Evolutionary conservation across 2,888 invertebrate species (phyloP).

Genomic region (Eristalis arbustorum): DNA sequence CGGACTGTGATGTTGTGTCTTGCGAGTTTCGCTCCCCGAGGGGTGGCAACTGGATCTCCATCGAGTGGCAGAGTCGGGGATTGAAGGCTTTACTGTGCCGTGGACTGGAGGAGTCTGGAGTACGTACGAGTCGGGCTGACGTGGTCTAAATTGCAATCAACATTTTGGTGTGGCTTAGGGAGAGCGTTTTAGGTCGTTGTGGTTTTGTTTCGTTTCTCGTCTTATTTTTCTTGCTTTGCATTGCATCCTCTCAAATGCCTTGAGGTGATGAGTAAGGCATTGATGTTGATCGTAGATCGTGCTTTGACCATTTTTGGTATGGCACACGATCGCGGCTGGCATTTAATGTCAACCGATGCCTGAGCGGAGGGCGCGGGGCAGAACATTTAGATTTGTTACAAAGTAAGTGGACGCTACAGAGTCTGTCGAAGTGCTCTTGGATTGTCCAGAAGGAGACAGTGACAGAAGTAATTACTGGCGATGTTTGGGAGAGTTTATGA

Average conservation of each 20-base stretch:
- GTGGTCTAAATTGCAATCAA: slow-evolving; percentile 49
- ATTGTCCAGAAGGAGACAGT: neutral
- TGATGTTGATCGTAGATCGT: slow-evolving; percentile 57
- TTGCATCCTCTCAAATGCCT: neutral
- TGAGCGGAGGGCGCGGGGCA: neutral
- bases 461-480: neutral
- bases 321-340: slow-evolving; percentile 49
- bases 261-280: slow-evolving; percentile 50
- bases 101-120: neutral
- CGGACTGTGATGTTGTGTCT: slow-evolving; percentile 27
- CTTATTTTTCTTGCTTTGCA: neutral
- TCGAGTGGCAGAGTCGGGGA: slow-evolving; percentile 14
- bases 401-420: neutral
- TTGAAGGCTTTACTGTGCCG: neutral
- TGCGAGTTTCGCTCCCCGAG: slow-evolving; percentile 44
- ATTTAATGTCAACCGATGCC: slow-evolving; percentile 12
- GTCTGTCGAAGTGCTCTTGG: neutral
- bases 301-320: slow-evolving; percentile 58
- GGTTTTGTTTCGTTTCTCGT: neutral
- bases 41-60: neutral
- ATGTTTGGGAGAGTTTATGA: neutral
- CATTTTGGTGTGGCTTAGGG: slow-evolving; percentile 34
- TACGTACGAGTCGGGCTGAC: neutral
- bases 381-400: neutral
- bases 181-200: neutral